phyloP scores from a whole-genome alignment of 1,140 invertebrate species.

The Cyrtorhinus lividipennis region DNA sequence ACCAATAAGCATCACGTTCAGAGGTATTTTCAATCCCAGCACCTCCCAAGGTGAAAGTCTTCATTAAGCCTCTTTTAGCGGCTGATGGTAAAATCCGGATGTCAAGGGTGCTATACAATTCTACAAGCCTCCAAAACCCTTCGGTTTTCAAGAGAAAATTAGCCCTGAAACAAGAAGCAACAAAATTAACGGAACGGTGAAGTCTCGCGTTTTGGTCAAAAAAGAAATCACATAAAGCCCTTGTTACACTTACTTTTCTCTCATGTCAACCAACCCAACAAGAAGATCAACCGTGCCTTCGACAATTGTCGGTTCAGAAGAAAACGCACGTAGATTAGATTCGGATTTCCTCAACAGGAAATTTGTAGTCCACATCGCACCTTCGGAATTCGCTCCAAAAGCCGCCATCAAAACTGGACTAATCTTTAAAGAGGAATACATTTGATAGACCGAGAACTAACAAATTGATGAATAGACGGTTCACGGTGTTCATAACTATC shows the following conservation, averaged over 20 bases:
- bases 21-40: constrained; percentile 27
- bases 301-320: constrained; percentile 39
- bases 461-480: too few species aligned
- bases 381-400: constrained; percentile 45
- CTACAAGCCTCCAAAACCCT: constrained; percentile 32
- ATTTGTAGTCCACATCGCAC: constrained; percentile 41
- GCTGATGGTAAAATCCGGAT: constrained; percentile 32
- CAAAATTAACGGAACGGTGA: too few species aligned
- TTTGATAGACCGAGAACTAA: background rate
- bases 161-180: constrained; percentile 25
- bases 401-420: constrained; percentile 38
- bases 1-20: constrained; percentile 35
- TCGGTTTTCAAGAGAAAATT: constrained; percentile 30
- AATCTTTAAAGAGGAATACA: constrained; percentile 28
- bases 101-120: constrained; percentile 19
- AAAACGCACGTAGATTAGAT: constrained; percentile 41
- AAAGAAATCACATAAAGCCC: too few species aligned
- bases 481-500: too few species aligned
- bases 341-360: constrained; percentile 47
- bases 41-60: constrained; percentile 37
- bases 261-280: constrained; percentile 38
- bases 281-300: constrained; percentile 44
- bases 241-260: constrained; percentile 43
- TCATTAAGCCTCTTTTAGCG: constrained; percentile 36
- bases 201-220: too few species aligned